phyloP scores from a whole-genome alignment of 2,113 vertebrate genomes.

The Polypterus senegalus region DNA sequence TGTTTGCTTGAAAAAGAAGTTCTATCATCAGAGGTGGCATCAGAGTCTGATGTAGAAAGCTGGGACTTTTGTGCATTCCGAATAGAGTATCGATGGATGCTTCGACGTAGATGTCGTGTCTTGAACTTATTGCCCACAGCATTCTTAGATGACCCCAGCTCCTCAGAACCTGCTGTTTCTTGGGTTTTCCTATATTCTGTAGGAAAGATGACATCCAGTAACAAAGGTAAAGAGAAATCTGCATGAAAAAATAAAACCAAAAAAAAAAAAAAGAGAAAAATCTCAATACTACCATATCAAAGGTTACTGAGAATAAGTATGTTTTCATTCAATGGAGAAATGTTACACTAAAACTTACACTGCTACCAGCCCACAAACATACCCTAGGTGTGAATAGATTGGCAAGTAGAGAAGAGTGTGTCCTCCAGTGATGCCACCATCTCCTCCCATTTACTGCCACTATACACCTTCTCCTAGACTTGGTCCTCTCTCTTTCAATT shows the following conservation, averaged over 20 bases:
- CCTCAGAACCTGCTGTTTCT: conserved; percentile 54
- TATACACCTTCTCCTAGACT: no score
- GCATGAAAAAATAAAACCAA: conserved; percentile 24
- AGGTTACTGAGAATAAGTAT: no score
- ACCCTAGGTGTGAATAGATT: no score
- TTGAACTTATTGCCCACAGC: conserved; percentile 46
- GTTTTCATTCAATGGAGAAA: no score
- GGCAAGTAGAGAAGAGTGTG: no score
- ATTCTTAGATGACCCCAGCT: conserved; percentile 43
- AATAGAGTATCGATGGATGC: conserved; percentile 66
- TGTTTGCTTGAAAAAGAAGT: conserved; percentile 32
- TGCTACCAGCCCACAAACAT: no score
- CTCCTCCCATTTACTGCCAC: no score
- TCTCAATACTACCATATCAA: conserved; percentile 39
- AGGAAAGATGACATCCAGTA: conserved; percentile 55
- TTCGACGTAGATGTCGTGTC: conserved; percentile 51
- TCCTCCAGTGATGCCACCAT: no score
- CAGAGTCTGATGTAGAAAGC: conserved; percentile 85
- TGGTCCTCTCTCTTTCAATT: no score
- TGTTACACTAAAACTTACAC: no score
- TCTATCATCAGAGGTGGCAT: conserved; percentile 74
- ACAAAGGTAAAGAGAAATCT: conserved; percentile 75
- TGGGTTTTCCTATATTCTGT: conserved; percentile 66
- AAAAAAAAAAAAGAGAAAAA: not conserved
- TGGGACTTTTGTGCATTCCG: conserved; percentile 75